These are phyloP conservation scores for Lateolabrax maculatus DNA, from an alignment of 2,797 vertebrate species.

Conservation along the genomic window DNA sequence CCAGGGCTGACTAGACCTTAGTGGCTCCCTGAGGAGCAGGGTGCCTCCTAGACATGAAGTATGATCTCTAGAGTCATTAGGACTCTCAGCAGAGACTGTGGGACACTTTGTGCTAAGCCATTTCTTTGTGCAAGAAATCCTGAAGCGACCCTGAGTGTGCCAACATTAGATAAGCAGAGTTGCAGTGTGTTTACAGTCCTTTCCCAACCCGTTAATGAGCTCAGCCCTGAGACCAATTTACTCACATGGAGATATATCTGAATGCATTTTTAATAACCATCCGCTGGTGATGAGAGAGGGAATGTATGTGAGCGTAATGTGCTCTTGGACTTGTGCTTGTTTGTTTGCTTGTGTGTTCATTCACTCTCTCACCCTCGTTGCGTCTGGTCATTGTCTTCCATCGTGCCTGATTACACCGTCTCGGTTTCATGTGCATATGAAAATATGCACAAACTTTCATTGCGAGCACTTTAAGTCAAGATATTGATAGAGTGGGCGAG, in stretches of 20 bases:
- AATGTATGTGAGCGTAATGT: conserved; percentile 71
- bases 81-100: conserved; percentile 55
- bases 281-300: conserved; percentile 81
- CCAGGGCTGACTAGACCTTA: conserved; percentile 58
- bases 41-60: conserved; percentile 69
- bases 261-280: conserved; percentile 87
- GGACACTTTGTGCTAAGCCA: conserved; percentile 60
- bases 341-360: conserved; percentile 66
- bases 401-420: conserved; percentile 66
- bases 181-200: conserved; percentile 82
- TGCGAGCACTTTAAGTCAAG: conserved; percentile 78
- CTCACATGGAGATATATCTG: conserved; percentile 80
- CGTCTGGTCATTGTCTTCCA: conserved; percentile 72
- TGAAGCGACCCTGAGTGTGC: conserved; percentile 71
- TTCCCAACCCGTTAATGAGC: conserved; percentile 82
- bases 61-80: conserved; percentile 67
- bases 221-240: conserved; percentile 84
- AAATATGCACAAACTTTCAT: conserved; percentile 78
- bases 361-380: conserved; percentile 58
- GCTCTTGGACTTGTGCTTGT: conserved; percentile 71
- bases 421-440: conserved; percentile 35
- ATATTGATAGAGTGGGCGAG: conserved; percentile 62
- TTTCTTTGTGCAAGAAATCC: conserved; percentile 63
- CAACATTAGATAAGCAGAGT: conserved; percentile 74
- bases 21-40: conserved; percentile 63